Evolutionary conservation across 2,888 invertebrate genomes (phyloP).

Genomic region (Clepsis dumicolana): DNA sequence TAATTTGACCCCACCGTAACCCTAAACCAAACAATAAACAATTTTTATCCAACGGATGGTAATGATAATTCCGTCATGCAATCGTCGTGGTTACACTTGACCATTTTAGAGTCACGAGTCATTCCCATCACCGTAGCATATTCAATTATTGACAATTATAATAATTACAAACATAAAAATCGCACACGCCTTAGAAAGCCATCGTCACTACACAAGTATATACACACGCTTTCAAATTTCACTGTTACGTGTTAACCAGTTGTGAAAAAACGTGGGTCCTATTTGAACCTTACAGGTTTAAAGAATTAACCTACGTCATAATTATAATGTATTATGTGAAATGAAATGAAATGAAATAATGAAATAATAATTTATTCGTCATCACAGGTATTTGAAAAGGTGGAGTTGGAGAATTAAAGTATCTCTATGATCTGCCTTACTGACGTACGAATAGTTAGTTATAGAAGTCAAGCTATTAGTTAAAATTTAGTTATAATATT

Average conservation of each 20-base stretch:
- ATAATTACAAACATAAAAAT: constrained; percentile 42
- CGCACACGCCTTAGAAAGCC: constrained; percentile 47
- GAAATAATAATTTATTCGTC: no score
- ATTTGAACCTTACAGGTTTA: constrained; percentile 39
- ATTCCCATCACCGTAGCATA: constrained; percentile 30
- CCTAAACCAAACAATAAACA: constrained; percentile 5
- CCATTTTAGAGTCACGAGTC: constrained; percentile 38
- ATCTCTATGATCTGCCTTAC: no score
- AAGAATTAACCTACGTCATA: constrained; percentile 2
- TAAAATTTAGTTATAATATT: no score
- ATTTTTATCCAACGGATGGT: constrained; percentile 8
- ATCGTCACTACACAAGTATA: constrained; percentile 47
- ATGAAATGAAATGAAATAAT: no score
- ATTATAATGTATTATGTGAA: no score
- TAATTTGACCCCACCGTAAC: not conserved
- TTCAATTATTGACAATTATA: constrained; percentile 47
- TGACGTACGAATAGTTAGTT: no score
- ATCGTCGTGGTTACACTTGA: constrained; percentile 20
- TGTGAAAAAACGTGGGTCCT: constrained; percentile 44
- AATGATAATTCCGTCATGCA: constrained; percentile 18
- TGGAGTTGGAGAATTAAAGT: no score
- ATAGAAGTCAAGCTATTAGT: no score
- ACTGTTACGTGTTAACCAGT: constrained; percentile 57
- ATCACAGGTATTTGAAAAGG: no score
- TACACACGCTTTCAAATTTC: constrained; percentile 61